Conservation (phyloP, 1,140 invertebrate species). For the Saccostrea echinata region DNA sequence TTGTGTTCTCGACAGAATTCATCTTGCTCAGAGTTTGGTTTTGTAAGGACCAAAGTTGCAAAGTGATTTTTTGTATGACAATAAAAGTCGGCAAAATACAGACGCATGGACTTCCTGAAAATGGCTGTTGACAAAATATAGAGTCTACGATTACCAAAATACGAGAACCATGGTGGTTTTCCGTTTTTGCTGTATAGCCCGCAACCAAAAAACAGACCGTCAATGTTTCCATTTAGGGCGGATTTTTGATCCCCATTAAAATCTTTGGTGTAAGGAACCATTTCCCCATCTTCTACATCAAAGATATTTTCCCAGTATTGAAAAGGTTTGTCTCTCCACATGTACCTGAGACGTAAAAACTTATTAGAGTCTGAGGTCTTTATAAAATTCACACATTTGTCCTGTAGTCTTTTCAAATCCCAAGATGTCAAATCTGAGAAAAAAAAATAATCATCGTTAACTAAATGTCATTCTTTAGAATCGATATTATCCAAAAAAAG, state of each 20-base stretch:
- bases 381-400: background rate
- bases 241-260: constrained; percentile 56
- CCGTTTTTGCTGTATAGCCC: constrained; percentile 25
- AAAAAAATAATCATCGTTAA: background rate
- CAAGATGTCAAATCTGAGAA: background rate
- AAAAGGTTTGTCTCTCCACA: constrained; percentile 55
- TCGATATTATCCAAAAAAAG: too few relatives aligned
- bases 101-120: constrained; percentile 44
- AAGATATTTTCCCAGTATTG: constrained; percentile 51
- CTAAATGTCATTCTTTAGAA: too few relatives aligned
- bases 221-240: constrained; percentile 49
- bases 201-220: constrained; percentile 60
- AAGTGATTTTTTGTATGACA: constrained; percentile 62
- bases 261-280: constrained; percentile 55
- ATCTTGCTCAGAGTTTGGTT: constrained; percentile 44
- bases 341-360: constrained; percentile 32
- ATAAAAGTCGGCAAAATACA: constrained; percentile 71
- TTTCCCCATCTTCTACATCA: constrained; percentile 35
- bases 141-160: constrained; percentile 47
- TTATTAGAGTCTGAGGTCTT: background rate
- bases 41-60: constrained; percentile 63
- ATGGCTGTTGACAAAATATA: constrained; percentile 45
- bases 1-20: constrained; percentile 66
- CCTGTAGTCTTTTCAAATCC: background rate
- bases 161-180: constrained; percentile 44